These are phyloP conservation scores for Cistogaster globosa DNA, from an alignment of 2,888 invertebrate species.

Conservation along the genomic window DNA sequence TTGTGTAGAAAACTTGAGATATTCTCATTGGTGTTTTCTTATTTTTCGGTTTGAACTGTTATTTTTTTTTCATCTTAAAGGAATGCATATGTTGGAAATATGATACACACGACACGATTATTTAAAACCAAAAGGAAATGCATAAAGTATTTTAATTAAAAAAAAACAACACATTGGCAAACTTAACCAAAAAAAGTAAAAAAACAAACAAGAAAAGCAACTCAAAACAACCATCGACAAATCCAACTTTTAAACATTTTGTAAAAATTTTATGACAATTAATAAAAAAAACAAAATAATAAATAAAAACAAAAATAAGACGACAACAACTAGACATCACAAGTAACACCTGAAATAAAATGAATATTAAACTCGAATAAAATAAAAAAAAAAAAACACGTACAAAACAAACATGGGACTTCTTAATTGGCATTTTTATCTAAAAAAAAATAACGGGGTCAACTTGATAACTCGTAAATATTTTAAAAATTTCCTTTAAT, in stretches of 20 bases:
- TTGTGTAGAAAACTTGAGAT: slow-evolving; percentile 45
- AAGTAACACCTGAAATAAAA: slow-evolving; percentile 60
- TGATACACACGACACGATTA: slow-evolving; percentile 70
- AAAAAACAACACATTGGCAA: slow-evolving; percentile 56
- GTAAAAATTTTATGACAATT: slow-evolving; percentile 29
- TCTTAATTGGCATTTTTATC: too few species aligned
- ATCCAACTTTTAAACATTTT: slow-evolving; percentile 52
- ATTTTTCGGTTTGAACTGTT: slow-evolving; percentile 30
- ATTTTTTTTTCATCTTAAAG: slow-evolving; percentile 36
- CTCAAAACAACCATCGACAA: slow-evolving; percentile 27
- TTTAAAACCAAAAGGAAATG: slow-evolving; percentile 71
- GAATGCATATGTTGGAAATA: slow-evolving; percentile 67
- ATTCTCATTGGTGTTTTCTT: slow-evolving; percentile 28
- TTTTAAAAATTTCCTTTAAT: too few species aligned
- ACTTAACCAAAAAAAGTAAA: slow-evolving; percentile 23
- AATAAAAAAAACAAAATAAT: not conserved
- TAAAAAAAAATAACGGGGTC: too few species aligned
- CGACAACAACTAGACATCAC: slow-evolving; percentile 16
- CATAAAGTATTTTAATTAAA: slow-evolving; percentile 50
- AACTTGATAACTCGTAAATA: too few species aligned
- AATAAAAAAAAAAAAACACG: not conserved
- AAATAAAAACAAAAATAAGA: slow-evolving; percentile 9
- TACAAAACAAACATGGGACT: too few species aligned
- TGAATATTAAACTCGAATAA: slow-evolving; percentile 21
- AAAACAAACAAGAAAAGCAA: not conserved